Conservation (phyloP, 2,888 invertebrate species). For the Amiota mariae region DNA sequence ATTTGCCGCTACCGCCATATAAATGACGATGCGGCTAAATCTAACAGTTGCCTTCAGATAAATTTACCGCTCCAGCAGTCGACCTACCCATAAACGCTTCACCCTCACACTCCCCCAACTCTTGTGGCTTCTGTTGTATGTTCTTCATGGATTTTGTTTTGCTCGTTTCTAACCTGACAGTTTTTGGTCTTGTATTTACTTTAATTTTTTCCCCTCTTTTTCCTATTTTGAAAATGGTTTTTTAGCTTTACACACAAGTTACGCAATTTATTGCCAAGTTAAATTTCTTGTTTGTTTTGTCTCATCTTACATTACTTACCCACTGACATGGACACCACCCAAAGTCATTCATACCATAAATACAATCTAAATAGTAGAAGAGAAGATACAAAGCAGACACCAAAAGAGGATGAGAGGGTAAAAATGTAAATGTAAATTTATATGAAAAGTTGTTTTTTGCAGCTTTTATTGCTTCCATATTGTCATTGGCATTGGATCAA, state of each 20-base stretch:
- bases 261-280: constrained; percentile 17
- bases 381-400: no score
- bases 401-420: no score
- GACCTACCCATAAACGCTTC: no score
- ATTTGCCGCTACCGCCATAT: no score
- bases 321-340: constrained; percentile 2
- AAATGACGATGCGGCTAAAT: no score
- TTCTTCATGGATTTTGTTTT: background rate
- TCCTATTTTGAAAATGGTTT: background rate
- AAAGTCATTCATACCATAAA: background rate
- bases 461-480: constrained; percentile 17
- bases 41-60: no score
- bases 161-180: constrained; percentile 19
- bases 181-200: constrained; percentile 7
- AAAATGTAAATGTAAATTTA: constrained; percentile 15
- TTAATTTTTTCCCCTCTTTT: background rate
- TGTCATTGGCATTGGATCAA: constrained; percentile 27
- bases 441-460: constrained; percentile 25
- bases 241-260: constrained; percentile 9
- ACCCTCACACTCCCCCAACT: no score
- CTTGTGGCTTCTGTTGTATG: background rate
- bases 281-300: constrained; percentile 18
- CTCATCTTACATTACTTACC: constrained; percentile 1
- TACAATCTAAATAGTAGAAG: no score
- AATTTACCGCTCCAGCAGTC: no score